These are phyloP conservation scores for Capitulum mitella DNA, from an alignment of 2,888 invertebrate species.

Conservation along the genomic window DNA sequence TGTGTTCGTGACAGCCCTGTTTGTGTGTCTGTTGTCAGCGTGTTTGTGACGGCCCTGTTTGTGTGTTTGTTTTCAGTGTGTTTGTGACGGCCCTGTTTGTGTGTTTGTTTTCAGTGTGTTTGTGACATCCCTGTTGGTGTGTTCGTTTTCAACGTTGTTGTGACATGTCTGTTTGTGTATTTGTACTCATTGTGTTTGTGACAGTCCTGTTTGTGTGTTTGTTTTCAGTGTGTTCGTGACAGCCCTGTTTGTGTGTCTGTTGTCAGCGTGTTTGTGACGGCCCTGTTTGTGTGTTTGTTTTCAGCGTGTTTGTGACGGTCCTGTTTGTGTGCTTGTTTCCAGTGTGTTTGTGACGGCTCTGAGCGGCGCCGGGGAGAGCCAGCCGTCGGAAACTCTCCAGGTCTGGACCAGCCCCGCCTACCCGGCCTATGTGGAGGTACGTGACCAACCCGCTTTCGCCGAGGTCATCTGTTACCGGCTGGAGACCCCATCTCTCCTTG, in stretches of 20 bases:
- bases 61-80: background rate
- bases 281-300: too few relatives aligned
- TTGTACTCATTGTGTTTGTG: background rate
- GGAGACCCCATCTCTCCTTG: too few relatives aligned
- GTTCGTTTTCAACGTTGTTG: too few relatives aligned
- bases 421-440: slow-evolving; percentile 67
- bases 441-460: background rate
- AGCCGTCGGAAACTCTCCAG: slow-evolving; percentile 71
- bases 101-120: too few relatives aligned
- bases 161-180: too few relatives aligned
- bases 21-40: background rate
- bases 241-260: background rate
- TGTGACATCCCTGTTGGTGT: too few relatives aligned
- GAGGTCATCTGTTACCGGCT: too few relatives aligned
- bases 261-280: background rate
- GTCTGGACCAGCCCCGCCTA: slow-evolving; percentile 83
- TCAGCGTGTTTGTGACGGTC: slow-evolving; percentile 50
- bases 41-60: too few relatives aligned
- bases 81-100: too few relatives aligned
- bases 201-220: background rate
- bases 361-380: slow-evolving; percentile 59
- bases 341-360: slow-evolving; percentile 67
- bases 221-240: background rate
- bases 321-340: slow-evolving; percentile 64
- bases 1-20: too few relatives aligned